Percentiles rank a stretch among this genome's conserved stretches.
Conservation (phyloP, 2,888 invertebrate species). For the Luperina testacea region DNA sequence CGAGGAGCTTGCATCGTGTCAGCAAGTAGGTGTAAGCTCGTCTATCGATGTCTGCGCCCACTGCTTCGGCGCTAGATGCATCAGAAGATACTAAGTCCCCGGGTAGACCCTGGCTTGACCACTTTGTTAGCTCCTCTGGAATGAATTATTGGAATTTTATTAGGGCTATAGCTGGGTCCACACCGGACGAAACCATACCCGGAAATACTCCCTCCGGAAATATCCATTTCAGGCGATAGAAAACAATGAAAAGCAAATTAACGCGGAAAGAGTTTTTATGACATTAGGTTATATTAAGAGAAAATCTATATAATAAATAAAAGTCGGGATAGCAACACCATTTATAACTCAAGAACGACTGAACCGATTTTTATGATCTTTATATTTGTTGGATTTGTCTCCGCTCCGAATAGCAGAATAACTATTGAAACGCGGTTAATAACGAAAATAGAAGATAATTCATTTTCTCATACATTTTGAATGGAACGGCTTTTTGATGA, state of each 20-base stretch:
- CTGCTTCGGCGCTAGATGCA: slow-evolving; percentile 68
- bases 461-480: too few species aligned
- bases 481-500: too few species aligned
- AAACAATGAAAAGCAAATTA: not conserved
- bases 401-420: too few species aligned
- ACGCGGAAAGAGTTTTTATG: not conserved
- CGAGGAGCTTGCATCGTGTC: slow-evolving; percentile 83
- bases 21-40: slow-evolving; percentile 82
- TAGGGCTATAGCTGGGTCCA: not conserved
- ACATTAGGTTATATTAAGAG: not conserved
- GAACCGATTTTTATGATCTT: too few species aligned
- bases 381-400: too few species aligned
- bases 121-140: slow-evolving; percentile 83
- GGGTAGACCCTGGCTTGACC: slow-evolving; percentile 78
- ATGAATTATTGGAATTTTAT: slow-evolving; percentile 23
- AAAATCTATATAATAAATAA: not conserved
- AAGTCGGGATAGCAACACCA: too few species aligned
- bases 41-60: slow-evolving; percentile 76
- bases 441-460: too few species aligned
- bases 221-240: not conserved
- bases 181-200: not conserved
- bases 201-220: too few species aligned
- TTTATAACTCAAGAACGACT: too few species aligned
- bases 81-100: slow-evolving; percentile 82
- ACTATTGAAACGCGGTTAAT: too few species aligned